Percentiles rank a stretch among this genome's conserved stretches.
Conservation (phyloP, 2,797 vertebrate genomes). For the Cetoscarus ocellatus region DNA sequence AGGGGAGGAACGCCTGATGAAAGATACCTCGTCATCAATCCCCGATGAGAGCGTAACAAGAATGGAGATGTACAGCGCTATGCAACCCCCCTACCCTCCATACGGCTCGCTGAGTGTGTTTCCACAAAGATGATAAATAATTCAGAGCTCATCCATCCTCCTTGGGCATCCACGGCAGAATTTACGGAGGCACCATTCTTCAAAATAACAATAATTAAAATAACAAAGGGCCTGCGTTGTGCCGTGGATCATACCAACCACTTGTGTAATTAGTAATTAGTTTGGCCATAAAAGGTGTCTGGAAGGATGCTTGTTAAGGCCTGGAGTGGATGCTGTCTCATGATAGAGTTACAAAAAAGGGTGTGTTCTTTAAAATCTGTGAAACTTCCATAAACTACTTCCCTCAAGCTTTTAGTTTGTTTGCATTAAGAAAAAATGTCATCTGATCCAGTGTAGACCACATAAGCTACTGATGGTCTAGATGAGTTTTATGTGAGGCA, state of each 20-base stretch:
- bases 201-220: constrained; percentile 92
- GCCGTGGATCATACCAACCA: constrained; percentile 66
- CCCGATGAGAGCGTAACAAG: constrained; percentile 64
- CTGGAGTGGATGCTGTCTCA: constrained; percentile 49
- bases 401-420: constrained; percentile 13
- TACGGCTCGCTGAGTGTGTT: constrained; percentile 80
- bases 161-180: constrained; percentile 82
- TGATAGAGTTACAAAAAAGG: constrained; percentile 26
- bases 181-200: constrained; percentile 89
- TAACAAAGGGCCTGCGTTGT: constrained; percentile 80
- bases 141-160: constrained; percentile 91
- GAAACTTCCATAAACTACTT: constrained; percentile 2
- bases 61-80: constrained; percentile 63
- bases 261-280: constrained; percentile 86
- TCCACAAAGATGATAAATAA: constrained; percentile 95
- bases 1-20: constrained; percentile 56
- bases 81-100: constrained; percentile 30
- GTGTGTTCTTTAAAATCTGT: constrained; percentile 18
- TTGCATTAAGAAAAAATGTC: constrained; percentile 35
- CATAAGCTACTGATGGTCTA: constrained; percentile 50
- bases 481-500: constrained; percentile 65
- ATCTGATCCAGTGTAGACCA: constrained; percentile 58
- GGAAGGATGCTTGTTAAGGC: constrained; percentile 64
- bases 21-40: constrained; percentile 78
- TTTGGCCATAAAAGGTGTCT: constrained; percentile 79